Evolutionary conservation across 1,140 invertebrate genomes (phyloP).

Genomic region (Calephelis virginiensis): DNA sequence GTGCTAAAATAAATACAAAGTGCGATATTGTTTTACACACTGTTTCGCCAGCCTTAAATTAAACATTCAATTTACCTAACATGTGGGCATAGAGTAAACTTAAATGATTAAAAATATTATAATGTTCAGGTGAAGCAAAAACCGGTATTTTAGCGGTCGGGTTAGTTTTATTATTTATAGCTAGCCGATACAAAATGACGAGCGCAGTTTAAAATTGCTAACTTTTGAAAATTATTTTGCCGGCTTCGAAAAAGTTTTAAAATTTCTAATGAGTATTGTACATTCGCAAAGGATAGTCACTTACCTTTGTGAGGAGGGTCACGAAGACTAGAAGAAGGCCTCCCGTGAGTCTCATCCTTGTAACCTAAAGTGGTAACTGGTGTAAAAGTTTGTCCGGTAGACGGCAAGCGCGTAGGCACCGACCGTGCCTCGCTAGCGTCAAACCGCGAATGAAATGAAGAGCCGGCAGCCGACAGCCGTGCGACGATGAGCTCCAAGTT

Average conservation of each 20-base stretch:
- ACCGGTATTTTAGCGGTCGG: conserved; percentile 10
- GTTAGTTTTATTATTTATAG: conserved; percentile 12
- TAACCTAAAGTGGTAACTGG: conserved; percentile 42
- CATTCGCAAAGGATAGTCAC: conserved; percentile 37
- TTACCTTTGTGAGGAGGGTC: conserved; percentile 48
- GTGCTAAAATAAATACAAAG: background rate
- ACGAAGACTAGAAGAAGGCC: conserved; percentile 49
- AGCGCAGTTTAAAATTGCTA: conserved; percentile 7
- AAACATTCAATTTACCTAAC: background rate
- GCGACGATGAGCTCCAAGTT: conserved; percentile 37
- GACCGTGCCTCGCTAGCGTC: conserved; percentile 58
- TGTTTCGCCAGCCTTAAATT: conserved; percentile 10
- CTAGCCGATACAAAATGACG: conserved; percentile 4
- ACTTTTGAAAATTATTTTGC: conserved; percentile 13
- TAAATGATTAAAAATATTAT: conserved; percentile 1
- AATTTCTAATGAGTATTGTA: conserved; percentile 19
- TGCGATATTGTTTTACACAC: background rate
- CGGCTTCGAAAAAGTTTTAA: conserved; percentile 25
- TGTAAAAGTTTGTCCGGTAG: conserved; percentile 47
- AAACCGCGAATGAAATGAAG: conserved; percentile 57
- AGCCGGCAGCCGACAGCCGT: conserved; percentile 25
- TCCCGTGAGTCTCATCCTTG: conserved; percentile 55
- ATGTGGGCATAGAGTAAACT: background rate
- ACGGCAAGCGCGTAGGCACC: conserved; percentile 54
- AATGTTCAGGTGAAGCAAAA: conserved; percentile 10